A percentile compares a stretch with the other conserved stretches of the same genome.
phyloP scores from a whole-genome alignment of 2,797 vertebrate genomes.

The Lutjanus argentimaculatus region DNA sequence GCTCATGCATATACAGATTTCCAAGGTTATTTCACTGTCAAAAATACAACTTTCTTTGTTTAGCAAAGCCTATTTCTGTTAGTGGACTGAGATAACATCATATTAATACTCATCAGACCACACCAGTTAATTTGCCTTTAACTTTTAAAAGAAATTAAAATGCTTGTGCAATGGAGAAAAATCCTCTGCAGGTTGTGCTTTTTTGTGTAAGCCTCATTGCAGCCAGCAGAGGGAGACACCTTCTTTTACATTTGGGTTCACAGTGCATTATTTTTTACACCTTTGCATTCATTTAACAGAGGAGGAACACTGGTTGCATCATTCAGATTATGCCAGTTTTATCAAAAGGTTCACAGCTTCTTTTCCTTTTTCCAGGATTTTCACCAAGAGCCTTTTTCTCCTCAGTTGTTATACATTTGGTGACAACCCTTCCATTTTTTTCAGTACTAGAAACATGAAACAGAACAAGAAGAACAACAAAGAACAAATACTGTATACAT shows the following conservation, averaged over 20 bases:
- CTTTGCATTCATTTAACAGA: background rate
- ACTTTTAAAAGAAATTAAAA: background rate
- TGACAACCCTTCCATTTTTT: background rate
- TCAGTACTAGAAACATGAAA: background rate
- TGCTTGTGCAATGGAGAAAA: background rate
- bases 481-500: background rate
- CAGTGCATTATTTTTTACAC: background rate
- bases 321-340: background rate
- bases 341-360: slow-evolving; percentile 3
- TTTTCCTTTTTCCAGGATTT: background rate
- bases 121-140: background rate
- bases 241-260: slow-evolving; percentile 15
- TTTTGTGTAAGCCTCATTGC: background rate
- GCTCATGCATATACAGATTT: no score
- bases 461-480: background rate
- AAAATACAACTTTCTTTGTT: no score
- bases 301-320: slow-evolving; percentile 7
- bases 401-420: slow-evolving; percentile 4
- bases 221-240: slow-evolving; percentile 76
- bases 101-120: background rate
- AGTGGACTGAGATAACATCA: background rate
- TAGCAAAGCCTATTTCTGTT: no score
- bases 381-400: background rate
- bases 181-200: background rate
- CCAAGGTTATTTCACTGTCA: no score